Evolutionary conservation across 2,797 vertebrate species (phyloP).

Genomic region (Chelmon rostratus): DNA sequence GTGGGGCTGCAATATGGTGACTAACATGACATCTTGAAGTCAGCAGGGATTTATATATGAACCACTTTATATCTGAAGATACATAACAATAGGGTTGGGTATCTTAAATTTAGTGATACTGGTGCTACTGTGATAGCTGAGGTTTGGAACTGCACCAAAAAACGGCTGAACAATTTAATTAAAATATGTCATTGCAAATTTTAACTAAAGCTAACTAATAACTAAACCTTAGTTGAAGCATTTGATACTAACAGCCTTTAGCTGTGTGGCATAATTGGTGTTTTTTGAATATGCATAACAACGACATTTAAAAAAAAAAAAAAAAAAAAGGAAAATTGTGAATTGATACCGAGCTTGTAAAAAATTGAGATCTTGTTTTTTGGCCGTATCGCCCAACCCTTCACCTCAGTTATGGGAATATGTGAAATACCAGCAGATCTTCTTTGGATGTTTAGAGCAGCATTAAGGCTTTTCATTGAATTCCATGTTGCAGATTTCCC

Average conservation of each 20-base stretch:
- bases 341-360: neutral
- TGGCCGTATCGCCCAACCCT: neutral
- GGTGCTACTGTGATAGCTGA: too few species aligned
- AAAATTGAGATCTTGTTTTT: neutral
- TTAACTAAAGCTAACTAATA: too few species aligned
- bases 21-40: too few species aligned
- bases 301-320: neutral
- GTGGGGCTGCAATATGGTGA: neutral
- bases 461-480: neutral
- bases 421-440: constrained; percentile 1
- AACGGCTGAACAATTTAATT: too few species aligned
- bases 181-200: too few species aligned
- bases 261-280: neutral
- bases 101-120: too few species aligned
- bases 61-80: too few species aligned
- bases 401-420: neutral
- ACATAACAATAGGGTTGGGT: too few species aligned
- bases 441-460: neutral
- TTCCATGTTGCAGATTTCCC: constrained; percentile 18
- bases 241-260: neutral
- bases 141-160: too few species aligned
- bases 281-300: neutral
- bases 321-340: neutral
- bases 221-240: neutral
- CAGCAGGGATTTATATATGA: too few species aligned